Conservation (phyloP, 2,797 vertebrate species). For the Artibeus jamaicensis region DNA sequence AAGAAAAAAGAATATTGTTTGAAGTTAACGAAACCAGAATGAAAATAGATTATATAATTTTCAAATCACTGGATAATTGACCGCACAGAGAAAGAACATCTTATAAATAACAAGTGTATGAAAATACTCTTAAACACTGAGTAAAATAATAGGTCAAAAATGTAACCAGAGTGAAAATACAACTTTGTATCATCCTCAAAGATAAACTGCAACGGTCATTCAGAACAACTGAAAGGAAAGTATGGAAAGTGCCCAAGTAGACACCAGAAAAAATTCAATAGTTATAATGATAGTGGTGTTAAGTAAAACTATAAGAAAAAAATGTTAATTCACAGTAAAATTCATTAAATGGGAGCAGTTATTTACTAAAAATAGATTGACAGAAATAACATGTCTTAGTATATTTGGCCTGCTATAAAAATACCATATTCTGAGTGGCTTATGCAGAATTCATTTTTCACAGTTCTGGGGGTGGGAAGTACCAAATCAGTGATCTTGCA, state of each 20-base stretch:
- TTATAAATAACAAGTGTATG: background rate
- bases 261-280: background rate
- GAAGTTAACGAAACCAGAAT: background rate
- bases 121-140: background rate
- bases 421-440: background rate
- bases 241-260: background rate
- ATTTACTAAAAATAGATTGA: background rate
- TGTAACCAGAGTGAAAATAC: background rate
- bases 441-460: background rate
- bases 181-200: background rate
- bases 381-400: background rate
- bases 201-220: background rate
- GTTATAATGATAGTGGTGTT: background rate
- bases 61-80: background rate
- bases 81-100: background rate
- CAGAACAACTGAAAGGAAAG: background rate
- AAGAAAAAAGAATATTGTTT: background rate
- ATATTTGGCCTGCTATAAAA: background rate
- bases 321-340: background rate
- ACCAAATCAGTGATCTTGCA: background rate
- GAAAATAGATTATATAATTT: background rate
- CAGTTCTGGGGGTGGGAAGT: background rate
- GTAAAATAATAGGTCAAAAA: background rate
- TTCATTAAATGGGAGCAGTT: background rate
- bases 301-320: background rate